Evolutionary conservation across 2,113 vertebrate genomes (phyloP), one percentile per base, ranked within the genome.

Genomic region (Grallaria varia): DNA sequence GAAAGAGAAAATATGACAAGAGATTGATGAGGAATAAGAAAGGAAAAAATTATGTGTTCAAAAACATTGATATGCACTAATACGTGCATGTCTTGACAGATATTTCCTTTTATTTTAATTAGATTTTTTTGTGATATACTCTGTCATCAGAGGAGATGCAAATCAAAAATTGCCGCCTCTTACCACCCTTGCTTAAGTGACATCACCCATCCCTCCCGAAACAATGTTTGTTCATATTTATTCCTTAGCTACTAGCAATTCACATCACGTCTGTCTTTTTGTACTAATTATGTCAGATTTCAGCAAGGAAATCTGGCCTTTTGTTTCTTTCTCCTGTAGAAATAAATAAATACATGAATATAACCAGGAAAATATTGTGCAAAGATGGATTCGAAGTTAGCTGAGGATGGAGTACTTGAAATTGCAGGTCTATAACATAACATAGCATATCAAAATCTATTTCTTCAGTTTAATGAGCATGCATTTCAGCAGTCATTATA

Each of bases 381-480:
- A 71, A 91, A 45, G 79, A 87, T 90, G 50, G 79, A 89, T 82
- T 85, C 84, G 33, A 95, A 95, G 52, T 96, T 96, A 97, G 84
- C 22, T 24, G 89, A 89, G 66, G 56, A 96, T 73, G 20, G 45
- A 87, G 52, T 90, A 68, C 37, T 96, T 94, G 69, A 91, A 96
- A 96, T 97, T 95, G 62, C 53, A 94, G 71, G 77, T 87, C 71
- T 88, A 33, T 85, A 93, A 79, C 39, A 95, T 88, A 92, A 87
- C 31, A 17, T 8, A 89, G 44, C 85, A 96, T 95, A 95, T 91
- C 82, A 94, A 86, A 97, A 97, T 83, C 64, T 92, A 95, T 96
- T 96, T 95, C 95, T 96, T 95, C 80, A 49, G 40, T 95, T 97
- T 97, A 98, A 97, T 95, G 95, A 98, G 93, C 81, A 91, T 72